Percentiles rank a stretch among this genome's conserved stretches.
Conservation (phyloP, 2,888 invertebrate genomes). For the Caenorhabditis becei region DNA sequence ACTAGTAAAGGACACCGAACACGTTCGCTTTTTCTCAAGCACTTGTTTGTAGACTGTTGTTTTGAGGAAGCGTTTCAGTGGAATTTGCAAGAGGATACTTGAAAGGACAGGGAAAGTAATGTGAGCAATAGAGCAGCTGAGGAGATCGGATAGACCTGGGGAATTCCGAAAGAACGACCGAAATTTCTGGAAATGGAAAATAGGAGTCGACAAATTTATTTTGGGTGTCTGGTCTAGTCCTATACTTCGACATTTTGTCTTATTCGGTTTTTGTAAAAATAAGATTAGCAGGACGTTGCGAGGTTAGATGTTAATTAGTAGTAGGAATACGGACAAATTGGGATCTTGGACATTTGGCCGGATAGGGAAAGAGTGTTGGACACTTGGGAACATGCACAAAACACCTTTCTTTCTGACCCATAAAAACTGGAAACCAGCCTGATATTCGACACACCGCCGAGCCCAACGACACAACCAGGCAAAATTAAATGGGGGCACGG, state of each 20-base stretch:
- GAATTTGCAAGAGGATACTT: not conserved
- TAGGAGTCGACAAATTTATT: not conserved
- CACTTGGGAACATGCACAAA: no score
- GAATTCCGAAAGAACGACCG: not conserved
- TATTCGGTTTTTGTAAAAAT: conserved; percentile 24
- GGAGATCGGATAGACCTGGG: not conserved
- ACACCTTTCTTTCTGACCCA: conserved; percentile 41
- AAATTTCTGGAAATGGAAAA: not conserved
- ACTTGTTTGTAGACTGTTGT: not conserved
- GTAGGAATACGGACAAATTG: conserved; percentile 5
- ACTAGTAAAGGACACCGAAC: not conserved
- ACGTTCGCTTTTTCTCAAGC: not conserved
- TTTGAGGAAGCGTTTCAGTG: no score
- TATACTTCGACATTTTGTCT: not conserved
- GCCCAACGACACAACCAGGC: not conserved
- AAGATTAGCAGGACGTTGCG: conserved; percentile 21
- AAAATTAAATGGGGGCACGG: conserved; percentile 43
- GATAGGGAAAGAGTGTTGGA: conserved; percentile 12
- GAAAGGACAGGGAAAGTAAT: not conserved
- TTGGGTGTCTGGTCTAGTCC: not conserved
- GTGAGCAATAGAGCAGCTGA: not conserved
- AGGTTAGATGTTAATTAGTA: conserved; percentile 39
- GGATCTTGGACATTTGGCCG: not conserved
- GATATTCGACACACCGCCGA: not conserved
- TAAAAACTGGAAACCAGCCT: not conserved